Conservation (phyloP, 2,888 invertebrate species). For the Xestia c-nigrum region DNA sequence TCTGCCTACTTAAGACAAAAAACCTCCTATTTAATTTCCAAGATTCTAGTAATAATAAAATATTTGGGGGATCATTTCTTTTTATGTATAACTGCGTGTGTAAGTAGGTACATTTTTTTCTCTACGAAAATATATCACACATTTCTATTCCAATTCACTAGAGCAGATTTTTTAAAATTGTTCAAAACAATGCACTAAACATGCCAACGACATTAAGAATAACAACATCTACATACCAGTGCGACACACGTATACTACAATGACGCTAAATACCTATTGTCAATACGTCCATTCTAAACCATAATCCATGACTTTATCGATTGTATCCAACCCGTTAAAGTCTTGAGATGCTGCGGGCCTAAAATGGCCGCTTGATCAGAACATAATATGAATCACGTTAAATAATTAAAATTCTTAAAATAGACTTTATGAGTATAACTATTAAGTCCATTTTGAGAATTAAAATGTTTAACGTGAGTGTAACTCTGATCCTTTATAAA, state of each 20-base stretch:
- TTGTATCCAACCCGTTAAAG: conserved; percentile 12
- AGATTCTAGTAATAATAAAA: too few species aligned
- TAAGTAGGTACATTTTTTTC: too few species aligned
- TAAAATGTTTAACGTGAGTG: too few species aligned
- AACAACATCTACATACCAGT: background rate
- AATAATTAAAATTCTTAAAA: too few species aligned
- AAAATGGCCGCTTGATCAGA: too few species aligned
- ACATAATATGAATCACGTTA: too few species aligned
- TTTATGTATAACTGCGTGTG: too few species aligned
- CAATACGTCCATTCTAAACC: conserved; percentile 21
- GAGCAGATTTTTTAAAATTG: background rate
- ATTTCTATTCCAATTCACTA: background rate
- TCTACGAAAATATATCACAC: background rate
- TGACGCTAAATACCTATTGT: conserved; percentile 49
- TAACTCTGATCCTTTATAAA: background rate
- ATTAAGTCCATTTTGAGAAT: too few species aligned
- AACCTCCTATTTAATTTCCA: background rate
- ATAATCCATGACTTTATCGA: conserved; percentile 30
- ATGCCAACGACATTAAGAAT: background rate
- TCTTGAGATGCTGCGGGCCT: too few species aligned
- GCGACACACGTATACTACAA: conserved; percentile 5
- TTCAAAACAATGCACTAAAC: conserved; percentile 14
- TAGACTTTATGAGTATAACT: too few species aligned
- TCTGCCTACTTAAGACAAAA: background rate
- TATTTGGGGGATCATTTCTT: too few species aligned